phyloP scores from a whole-genome alignment of 2,113 vertebrate species.

The Equus przewalskii region DNA sequence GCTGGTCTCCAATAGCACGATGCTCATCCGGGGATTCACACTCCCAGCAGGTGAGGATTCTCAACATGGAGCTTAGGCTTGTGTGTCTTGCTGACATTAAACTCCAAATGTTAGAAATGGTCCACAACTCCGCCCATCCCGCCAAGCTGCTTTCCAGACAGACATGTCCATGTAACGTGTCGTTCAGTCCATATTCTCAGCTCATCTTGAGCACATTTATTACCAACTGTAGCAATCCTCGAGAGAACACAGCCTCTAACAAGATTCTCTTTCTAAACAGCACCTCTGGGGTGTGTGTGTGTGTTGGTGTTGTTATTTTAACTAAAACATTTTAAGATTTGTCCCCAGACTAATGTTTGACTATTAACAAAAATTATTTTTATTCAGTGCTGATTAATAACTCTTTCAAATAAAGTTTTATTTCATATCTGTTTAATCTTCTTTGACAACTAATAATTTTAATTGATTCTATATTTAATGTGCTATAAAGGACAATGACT shows the following conservation, averaged over 20 bases:
- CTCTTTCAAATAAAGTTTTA: neutral
- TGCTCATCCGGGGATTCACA: neutral
- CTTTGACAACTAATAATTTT: neutral
- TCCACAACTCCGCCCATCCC: fast-evolving
- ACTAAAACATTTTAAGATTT: neutral
- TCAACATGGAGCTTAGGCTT: neutral
- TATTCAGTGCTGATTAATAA: neutral
- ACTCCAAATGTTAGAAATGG: neutral
- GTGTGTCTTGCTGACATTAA: neutral
- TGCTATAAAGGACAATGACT: neutral
- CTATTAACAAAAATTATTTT: neutral
- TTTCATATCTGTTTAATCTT: neutral
- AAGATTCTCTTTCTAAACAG: neutral
- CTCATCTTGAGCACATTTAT: neutral
- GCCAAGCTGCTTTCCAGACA: neutral
- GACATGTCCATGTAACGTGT: fast-evolving
- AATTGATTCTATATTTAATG: neutral
- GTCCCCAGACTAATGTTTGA: neutral
- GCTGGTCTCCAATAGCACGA: neutral
- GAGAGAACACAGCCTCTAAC: neutral
- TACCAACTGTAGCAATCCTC: neutral
- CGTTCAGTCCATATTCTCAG: neutral
- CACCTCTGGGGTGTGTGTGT: neutral
- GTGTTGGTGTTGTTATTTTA: neutral
- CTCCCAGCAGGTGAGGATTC: no score